Evolutionary conservation across 2,113 vertebrate species (phyloP).

Genomic region (Pogona vitticeps): DNA sequence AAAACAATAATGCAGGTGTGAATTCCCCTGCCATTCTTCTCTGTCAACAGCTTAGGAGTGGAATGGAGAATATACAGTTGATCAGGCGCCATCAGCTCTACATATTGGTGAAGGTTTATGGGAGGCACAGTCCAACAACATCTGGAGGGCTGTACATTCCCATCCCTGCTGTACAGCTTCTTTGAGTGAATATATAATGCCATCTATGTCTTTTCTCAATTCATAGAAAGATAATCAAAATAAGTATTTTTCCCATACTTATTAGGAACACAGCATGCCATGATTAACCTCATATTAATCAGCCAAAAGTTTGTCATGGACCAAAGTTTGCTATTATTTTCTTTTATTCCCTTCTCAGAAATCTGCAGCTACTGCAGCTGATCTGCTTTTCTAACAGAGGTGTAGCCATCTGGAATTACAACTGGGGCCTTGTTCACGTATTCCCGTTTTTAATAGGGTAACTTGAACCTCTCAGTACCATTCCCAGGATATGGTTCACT

Average conservation of each 20-base stretch:
- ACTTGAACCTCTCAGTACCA: constrained; percentile 14
- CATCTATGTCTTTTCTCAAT: background rate
- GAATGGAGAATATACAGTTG: too few relatives aligned
- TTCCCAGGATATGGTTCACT: constrained; percentile 21
- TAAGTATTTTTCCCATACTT: background rate
- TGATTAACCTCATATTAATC: background rate
- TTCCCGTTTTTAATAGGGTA: constrained; percentile 34
- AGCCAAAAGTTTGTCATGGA: background rate
- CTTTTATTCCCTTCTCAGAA: background rate
- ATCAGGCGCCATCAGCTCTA: too few relatives aligned
- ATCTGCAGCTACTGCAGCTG: background rate
- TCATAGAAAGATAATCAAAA: background rate
- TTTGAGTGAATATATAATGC: background rate
- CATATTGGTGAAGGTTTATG: too few relatives aligned
- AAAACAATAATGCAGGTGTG: background rate
- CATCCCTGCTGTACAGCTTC: background rate
- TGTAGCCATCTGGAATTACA: constrained; percentile 51
- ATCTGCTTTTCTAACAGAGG: constrained; percentile 34
- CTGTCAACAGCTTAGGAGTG: background rate
- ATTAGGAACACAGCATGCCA: background rate
- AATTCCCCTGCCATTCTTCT: background rate
- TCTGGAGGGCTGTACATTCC: too few relatives aligned
- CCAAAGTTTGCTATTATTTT: background rate
- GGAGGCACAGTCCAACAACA: too few relatives aligned
- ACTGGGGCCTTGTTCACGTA: constrained; percentile 25